Base-by-base conservation (phyloP, 2,797 vertebrate species). In the Sebastiscus tertius region DNA sequence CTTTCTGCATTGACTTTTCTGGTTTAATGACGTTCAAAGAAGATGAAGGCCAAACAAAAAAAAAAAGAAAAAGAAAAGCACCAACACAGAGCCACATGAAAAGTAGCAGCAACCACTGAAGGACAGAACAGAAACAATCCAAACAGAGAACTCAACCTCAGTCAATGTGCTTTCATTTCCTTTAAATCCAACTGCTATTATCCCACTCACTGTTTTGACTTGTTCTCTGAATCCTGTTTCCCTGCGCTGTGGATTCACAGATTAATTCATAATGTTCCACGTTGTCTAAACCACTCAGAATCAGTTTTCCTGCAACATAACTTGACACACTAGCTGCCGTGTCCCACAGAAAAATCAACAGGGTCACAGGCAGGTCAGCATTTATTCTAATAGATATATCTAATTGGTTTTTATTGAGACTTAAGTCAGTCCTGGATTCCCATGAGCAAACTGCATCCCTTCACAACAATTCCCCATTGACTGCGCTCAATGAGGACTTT, bases 401-500 rank as follows among this genome's bases (percentile, higher is more conserved):
- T 89, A 92, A 93, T 91, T 89, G 87, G 62, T 88, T 90, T 88
- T 75, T 73, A 89, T 88, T 89, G 87, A 91, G 83, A 67, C 79
- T 80, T 72, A 83, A 89, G 79, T 89, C 80, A 81, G 76, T 72
- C 76, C 69, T 63, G 77, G 81, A 88, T 89, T 94, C 91, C 92
- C 92, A 85, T 84, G 85, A 91, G 84, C 87, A 79, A 92, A 90
- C 84, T 73, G 72, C 3, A 8, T 76, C 76, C 69, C 73, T 55
- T 71, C 61, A 80, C 78, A 92, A 91, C 91, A 92, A 85, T 74
- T 90, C 89, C 87, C 88, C 85, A 92, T 90, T 91, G 83, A 90
- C 76, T 75, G 71, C 39, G n/a, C 65, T 92, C 90, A 94, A 94
- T 91, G 91, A 92, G 59, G 82, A 94, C 91, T 91, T 94, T 94